Conservation (phyloP, 2,113 vertebrate species). For the Rhinolophus sinicus region DNA sequence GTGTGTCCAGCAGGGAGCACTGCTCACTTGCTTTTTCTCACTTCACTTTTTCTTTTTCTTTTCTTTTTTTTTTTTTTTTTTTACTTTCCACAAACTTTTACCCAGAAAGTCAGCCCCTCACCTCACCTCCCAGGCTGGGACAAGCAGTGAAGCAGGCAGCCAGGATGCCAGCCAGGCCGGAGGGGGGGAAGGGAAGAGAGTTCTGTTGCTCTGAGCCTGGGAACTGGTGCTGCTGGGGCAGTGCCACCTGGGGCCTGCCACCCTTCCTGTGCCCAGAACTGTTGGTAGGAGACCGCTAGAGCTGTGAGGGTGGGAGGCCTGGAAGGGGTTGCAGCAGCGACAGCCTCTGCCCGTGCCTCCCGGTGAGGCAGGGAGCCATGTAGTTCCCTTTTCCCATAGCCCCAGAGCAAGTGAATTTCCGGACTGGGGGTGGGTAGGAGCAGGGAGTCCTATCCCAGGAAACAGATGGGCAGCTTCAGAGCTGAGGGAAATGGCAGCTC, state of each 20-base stretch:
- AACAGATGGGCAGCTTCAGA: constrained; percentile 77
- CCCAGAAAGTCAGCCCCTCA: neutral
- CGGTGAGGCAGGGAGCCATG: neutral
- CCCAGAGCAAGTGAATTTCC: constrained; percentile 62
- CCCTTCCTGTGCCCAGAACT: neutral
- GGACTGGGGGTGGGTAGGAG: neutral
- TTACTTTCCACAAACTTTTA: constrained; percentile 51
- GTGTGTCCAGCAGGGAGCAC: constrained; percentile 79
- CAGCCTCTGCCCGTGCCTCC: neutral
- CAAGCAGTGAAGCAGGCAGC: neutral
- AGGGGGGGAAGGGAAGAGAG: neutral
- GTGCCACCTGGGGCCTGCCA: neutral
- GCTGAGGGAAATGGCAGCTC: constrained; percentile 32
- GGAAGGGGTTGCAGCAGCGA: neutral
- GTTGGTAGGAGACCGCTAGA: neutral
- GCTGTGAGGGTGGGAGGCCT: neutral
- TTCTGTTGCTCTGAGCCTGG: neutral
- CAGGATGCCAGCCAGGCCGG: constrained; percentile 9
- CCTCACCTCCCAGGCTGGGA: neutral
- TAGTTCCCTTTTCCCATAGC: constrained; percentile 67
- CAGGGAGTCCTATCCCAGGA: constrained; percentile 71
- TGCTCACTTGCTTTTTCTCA: constrained; percentile 47
- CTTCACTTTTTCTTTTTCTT: neutral
- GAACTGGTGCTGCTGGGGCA: neutral
- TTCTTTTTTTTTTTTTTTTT: neutral